Conservation (phyloP, 2,888 invertebrate species). For the Schrankia costaestrigalis region DNA sequence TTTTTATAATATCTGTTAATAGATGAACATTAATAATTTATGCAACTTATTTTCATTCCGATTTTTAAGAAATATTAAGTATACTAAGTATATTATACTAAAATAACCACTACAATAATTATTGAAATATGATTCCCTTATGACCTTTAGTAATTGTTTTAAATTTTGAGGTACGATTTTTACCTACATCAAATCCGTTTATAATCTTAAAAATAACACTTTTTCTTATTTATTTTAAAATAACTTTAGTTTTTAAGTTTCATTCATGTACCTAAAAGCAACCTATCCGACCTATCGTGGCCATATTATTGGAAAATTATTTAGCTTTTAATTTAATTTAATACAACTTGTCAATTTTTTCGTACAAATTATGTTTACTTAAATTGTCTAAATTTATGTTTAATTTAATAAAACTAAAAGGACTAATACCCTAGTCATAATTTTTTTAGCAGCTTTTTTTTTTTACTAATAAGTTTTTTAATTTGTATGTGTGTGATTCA, state of each 20-base stretch:
- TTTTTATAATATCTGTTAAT: conserved; percentile 4
- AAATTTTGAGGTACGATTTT: too few species aligned
- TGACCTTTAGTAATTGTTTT: too few species aligned
- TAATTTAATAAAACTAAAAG: conserved; percentile 33
- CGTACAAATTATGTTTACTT: conserved; percentile 26
- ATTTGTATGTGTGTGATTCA: too few species aligned
- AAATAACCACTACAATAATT: too few species aligned
- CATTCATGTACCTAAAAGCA: conserved; percentile 38
- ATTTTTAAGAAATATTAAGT: too few species aligned
- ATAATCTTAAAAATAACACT: too few species aligned
- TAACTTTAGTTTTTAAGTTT: neutral
- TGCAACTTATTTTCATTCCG: conserved; percentile 33
- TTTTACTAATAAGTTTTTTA: too few species aligned
- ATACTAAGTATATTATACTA: too few species aligned
- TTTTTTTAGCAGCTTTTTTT: neutral
- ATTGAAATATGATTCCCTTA: too few species aligned
- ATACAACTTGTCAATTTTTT: conserved; percentile 6
- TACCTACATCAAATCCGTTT: too few species aligned
- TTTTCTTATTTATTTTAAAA: too few species aligned
- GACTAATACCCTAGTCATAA: conserved; percentile 60
- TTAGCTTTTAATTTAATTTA: conserved; percentile 24
- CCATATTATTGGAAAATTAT: conserved; percentile 44
- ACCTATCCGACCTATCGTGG: conserved; percentile 44
- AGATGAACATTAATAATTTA: conserved; percentile 7
- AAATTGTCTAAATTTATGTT: conserved; percentile 21